Percentiles rank a stretch among this genome's conserved stretches.
These are phyloP conservation scores for Chlorospingus flavigularis DNA, from an alignment of 2,797 vertebrate species.

Conservation along the genomic window DNA sequence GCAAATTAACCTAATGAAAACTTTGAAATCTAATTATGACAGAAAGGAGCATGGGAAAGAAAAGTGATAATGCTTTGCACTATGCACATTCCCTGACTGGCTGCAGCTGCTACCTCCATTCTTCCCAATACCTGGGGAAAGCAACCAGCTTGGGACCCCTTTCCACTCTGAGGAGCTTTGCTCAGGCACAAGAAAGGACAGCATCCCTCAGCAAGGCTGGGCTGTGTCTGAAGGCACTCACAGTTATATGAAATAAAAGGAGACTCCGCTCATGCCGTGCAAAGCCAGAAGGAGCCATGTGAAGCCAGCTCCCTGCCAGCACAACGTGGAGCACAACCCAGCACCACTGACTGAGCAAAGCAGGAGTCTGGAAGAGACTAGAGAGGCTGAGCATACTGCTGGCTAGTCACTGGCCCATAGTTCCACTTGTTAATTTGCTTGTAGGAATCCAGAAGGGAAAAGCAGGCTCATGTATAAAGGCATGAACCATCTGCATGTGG, in stretches of 20 bases:
- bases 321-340: background rate
- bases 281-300: background rate
- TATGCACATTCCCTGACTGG: accelerated
- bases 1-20: background rate
- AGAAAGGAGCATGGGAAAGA: background rate
- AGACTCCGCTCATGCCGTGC: background rate
- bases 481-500: constrained; percentile 11
- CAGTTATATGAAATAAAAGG: background rate
- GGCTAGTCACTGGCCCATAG: background rate
- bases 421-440: constrained; percentile 7
- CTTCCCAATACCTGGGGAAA: background rate
- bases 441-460: constrained; percentile 4
- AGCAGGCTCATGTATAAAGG: background rate
- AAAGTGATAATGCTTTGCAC: background rate
- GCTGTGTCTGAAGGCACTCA: background rate
- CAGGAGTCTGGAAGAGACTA: background rate
- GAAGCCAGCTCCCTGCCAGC: background rate
- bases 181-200: background rate
- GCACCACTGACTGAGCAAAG: background rate
- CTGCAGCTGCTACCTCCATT: background rate
- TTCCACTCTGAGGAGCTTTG: background rate
- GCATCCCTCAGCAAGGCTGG: accelerated
- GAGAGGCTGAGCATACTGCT: background rate
- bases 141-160: background rate
- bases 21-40: background rate